A percentile compares a stretch with the other conserved stretches of the same genome.
Evolutionary conservation across 2,888 invertebrate genomes (phyloP).

Genomic region (Neoascia interrupta): DNA sequence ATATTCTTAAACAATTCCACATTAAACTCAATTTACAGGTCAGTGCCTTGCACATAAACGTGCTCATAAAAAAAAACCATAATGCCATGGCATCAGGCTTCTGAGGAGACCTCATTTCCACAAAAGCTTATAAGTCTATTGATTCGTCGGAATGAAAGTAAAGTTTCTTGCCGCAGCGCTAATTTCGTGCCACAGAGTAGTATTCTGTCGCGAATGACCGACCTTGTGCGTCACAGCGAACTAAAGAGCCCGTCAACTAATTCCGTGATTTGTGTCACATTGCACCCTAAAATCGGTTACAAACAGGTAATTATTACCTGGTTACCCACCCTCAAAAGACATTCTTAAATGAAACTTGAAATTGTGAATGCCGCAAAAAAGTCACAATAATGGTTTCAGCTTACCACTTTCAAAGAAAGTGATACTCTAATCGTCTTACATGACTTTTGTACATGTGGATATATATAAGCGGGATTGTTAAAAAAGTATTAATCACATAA

Average conservation of each 20-base stretch:
- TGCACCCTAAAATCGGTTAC: not conserved
- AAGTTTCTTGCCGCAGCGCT: too few species aligned
- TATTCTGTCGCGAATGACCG: not conserved
- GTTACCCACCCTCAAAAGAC: not conserved
- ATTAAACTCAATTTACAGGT: not conserved
- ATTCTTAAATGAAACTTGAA: not conserved
- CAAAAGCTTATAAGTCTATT: too few species aligned
- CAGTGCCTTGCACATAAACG: not conserved
- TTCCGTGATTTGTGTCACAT: not conserved
- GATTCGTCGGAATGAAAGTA: too few species aligned
- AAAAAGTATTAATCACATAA: not conserved
- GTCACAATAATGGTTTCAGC: not conserved
- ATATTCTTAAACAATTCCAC: too few species aligned
- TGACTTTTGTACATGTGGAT: not conserved
- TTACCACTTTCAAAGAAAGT: conserved; percentile 12
- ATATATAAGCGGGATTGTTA: not conserved
- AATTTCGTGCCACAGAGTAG: not conserved
- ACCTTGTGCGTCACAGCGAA: not conserved
- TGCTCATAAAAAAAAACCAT: too few species aligned
- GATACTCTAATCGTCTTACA: not conserved
- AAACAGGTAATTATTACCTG: too few species aligned
- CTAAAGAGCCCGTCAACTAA: not conserved
- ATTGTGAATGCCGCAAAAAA: too few species aligned
- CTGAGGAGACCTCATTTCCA: too few species aligned
- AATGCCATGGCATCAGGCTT: too few species aligned